Evolutionary conservation across 2,797 vertebrate genomes (phyloP).

Genomic region (Neosalanx taihuensis): DNA sequence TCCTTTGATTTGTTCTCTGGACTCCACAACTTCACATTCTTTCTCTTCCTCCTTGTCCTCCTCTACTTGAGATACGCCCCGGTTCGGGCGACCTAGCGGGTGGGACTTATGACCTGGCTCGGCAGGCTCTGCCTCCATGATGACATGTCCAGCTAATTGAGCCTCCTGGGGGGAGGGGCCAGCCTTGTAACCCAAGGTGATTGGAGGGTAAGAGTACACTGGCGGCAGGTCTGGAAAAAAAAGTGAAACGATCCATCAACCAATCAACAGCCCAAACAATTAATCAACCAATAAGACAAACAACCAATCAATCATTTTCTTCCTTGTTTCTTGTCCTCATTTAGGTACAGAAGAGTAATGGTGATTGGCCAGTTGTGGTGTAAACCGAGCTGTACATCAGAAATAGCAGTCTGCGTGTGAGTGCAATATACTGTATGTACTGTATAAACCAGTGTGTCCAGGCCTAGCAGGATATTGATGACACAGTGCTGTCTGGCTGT

Average conservation of each 20-base stretch:
- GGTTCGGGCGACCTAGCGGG: slow-evolving; percentile 59
- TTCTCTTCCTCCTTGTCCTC: slow-evolving; percentile 45
- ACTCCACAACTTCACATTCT: slow-evolving; percentile 44
- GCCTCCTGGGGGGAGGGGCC: slow-evolving; percentile 75
- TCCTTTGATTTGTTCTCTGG: slow-evolving; percentile 40
- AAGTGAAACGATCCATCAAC: not conserved
- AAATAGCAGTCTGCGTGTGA: slow-evolving; percentile 25
- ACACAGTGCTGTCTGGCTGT: slow-evolving; percentile 72
- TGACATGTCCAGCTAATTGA: slow-evolving; percentile 76
- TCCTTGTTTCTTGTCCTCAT: too few relatives aligned
- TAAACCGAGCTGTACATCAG: slow-evolving; percentile 8
- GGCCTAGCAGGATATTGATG: slow-evolving; percentile 74
- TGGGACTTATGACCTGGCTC: slow-evolving; percentile 74
- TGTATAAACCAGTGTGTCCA: slow-evolving; percentile 48
- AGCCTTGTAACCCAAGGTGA: slow-evolving; percentile 78
- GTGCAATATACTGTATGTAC: slow-evolving; percentile 32
- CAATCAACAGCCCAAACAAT: too few relatives aligned
- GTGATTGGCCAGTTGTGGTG: slow-evolving; percentile 33
- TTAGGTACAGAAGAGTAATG: too few relatives aligned
- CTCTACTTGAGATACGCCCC: slow-evolving; percentile 42
- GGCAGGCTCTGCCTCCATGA: slow-evolving; percentile 81
- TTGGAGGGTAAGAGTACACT: slow-evolving; percentile 76
- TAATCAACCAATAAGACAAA: too few relatives aligned
- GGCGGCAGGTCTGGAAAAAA: slow-evolving; percentile 81
- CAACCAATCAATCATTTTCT: too few relatives aligned